phyloP scores from a whole-genome alignment of 92 coral and sea anemone species.

The Actinostola sp. region DNA sequence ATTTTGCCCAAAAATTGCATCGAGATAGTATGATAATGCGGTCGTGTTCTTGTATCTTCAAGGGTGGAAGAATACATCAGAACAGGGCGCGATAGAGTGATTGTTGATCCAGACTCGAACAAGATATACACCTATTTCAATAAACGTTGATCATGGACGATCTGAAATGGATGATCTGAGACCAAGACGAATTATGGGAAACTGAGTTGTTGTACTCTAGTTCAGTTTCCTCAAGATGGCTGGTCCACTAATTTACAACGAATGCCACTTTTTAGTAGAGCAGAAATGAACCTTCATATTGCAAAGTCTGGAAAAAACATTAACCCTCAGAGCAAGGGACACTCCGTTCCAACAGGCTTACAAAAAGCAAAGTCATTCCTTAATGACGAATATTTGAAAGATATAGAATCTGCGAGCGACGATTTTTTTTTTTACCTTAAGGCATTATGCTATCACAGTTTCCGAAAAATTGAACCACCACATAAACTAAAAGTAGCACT shows the following conservation, averaged over 20 bases:
- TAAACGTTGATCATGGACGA: too few species aligned
- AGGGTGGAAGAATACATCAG: too few species aligned
- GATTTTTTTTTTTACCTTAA: slow-evolving; percentile 39
- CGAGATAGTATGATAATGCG: too few species aligned
- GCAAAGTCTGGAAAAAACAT: slow-evolving; percentile 61
- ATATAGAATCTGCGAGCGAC: slow-evolving; percentile 53
- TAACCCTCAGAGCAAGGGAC: slow-evolving; percentile 32
- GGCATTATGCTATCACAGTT: slow-evolving; percentile 48
- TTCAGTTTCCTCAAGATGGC: slow-evolving; percentile 66
- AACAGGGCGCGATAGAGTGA: too few species aligned
- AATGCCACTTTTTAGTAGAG: slow-evolving; percentile 58
- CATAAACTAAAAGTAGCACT: slow-evolving; percentile 39
- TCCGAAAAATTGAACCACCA: slow-evolving; percentile 47
- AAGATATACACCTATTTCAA: too few species aligned
- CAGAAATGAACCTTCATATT: slow-evolving; percentile 55
- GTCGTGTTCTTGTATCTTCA: too few species aligned
- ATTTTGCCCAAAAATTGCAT: too few species aligned
- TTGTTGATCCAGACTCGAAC: too few species aligned
- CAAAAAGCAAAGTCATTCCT: slow-evolving; percentile 59
- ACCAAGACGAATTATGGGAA: too few species aligned
- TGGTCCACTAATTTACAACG: slow-evolving; percentile 44
- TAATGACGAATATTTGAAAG: slow-evolving; percentile 50
- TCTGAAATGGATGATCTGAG: too few species aligned
- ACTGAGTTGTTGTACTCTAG: too few species aligned
- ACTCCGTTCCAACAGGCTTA: slow-evolving; percentile 56